Conservation (phyloP, 2,888 invertebrate species). For the Geotrupes spiniger region DNA sequence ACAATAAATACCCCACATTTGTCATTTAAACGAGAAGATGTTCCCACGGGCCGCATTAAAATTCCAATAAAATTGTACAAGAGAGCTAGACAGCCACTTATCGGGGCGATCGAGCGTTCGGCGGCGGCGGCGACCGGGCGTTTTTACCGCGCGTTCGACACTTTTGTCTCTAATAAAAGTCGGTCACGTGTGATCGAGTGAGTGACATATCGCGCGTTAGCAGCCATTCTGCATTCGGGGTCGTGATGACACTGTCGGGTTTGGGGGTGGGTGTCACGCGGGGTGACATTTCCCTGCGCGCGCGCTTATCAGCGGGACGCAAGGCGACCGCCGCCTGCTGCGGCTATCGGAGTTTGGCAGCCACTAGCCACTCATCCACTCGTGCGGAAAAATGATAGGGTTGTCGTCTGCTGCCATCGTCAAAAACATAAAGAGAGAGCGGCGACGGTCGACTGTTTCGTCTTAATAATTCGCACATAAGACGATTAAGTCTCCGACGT, state of each 20-base stretch:
- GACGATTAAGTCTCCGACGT: no score
- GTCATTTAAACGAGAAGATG: no score
- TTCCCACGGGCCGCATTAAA: no score
- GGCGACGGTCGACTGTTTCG: slow-evolving; percentile 4
- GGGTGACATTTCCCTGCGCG: slow-evolving; percentile 39
- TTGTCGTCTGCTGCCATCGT: slow-evolving; percentile 27
- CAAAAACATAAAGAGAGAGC: slow-evolving; percentile 10
- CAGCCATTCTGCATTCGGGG: slow-evolving; percentile 43
- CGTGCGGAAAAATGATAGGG: slow-evolving; percentile 62
- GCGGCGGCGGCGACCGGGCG: slow-evolving; percentile 18
- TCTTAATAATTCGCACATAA: background rate
- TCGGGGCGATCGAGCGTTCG: slow-evolving; percentile 31
- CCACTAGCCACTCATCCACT: slow-evolving; percentile 47
- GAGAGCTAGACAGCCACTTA: slow-evolving; percentile 20
- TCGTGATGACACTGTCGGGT: slow-evolving; percentile 24
- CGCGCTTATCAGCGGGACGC: slow-evolving; percentile 47
- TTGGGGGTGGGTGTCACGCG: slow-evolving; percentile 28
- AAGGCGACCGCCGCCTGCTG: slow-evolving; percentile 52
- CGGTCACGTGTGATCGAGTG: slow-evolving; percentile 50
- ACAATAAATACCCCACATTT: no score
- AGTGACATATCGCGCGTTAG: slow-evolving; percentile 48
- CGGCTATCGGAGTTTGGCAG: slow-evolving; percentile 48
- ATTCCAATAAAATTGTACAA: no score
- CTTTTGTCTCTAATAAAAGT: slow-evolving; percentile 47
- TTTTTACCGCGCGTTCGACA: slow-evolving; percentile 36